Percentiles rank a stretch among this genome's conserved stretches.
Evolutionary conservation across 2,888 invertebrate species (phyloP).

Genomic region (Amphipoea oculea): DNA sequence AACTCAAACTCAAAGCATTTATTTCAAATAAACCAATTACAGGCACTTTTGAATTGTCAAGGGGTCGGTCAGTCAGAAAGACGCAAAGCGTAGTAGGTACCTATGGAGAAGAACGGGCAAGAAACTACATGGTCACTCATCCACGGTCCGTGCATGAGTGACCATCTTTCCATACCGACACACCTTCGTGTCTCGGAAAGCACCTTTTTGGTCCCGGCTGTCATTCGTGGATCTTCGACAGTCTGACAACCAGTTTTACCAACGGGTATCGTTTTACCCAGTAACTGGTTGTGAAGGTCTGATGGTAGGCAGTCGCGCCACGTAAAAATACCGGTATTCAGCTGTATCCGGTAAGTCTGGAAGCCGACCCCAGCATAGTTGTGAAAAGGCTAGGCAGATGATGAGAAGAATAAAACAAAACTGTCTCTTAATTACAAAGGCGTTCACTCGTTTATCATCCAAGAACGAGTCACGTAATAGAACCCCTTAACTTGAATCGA

Average conservation of each 20-base stretch:
- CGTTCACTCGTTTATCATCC: background rate
- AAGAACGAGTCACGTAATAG: conserved; percentile 47
- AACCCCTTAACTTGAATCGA: conserved; percentile 49
- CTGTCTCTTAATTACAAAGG: background rate
- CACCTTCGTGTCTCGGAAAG: background rate
- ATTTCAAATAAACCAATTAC: no score
- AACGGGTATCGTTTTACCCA: background rate
- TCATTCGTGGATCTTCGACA: background rate
- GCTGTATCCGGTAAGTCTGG: background rate
- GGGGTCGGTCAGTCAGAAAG: no score
- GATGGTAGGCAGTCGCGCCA: background rate
- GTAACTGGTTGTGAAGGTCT: background rate
- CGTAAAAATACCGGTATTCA: background rate
- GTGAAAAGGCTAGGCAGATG: background rate
- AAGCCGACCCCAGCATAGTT: background rate
- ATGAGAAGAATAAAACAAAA: background rate
- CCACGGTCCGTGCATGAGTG: background rate
- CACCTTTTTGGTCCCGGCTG: background rate
- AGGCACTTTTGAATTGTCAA: no score
- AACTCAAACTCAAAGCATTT: no score
- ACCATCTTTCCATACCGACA: background rate
- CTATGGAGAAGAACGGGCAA: no score
- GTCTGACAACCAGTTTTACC: no score
- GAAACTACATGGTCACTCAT: no score
- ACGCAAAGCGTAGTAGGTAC: no score